Percentiles rank a stretch among this genome's conserved stretches.
These are phyloP conservation scores for Lepidostoma basale DNA, from an alignment of 1,140 invertebrate species.

Conservation along the genomic window DNA sequence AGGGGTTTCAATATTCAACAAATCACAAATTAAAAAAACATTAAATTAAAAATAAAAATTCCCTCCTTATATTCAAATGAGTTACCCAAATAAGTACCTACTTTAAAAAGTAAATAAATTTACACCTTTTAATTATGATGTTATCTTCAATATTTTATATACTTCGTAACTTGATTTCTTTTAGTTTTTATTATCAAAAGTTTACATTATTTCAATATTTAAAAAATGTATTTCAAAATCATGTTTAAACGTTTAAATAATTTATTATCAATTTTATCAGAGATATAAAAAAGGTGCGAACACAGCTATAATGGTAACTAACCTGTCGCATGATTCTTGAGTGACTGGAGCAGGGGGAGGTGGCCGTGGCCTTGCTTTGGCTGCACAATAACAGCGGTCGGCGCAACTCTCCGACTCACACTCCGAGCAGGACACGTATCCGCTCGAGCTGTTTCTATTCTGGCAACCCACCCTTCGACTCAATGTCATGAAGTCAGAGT, in stretches of 20 bases:
- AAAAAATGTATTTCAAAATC: background rate
- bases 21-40: too few relatives aligned
- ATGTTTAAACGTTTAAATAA: background rate
- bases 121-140: too few relatives aligned
- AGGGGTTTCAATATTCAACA: too few relatives aligned
- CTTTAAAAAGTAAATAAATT: too few relatives aligned
- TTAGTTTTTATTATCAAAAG: too few relatives aligned
- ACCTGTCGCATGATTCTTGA: slow-evolving; percentile 42
- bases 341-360: slow-evolving; percentile 45
- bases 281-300: background rate
- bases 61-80: too few relatives aligned
- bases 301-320: background rate
- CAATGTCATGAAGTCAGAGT: slow-evolving; percentile 68
- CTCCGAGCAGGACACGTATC: slow-evolving; percentile 85
- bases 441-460: slow-evolving; percentile 72
- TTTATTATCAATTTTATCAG: background rate
- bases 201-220: too few relatives aligned
- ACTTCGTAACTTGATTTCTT: too few relatives aligned
- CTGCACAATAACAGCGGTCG: slow-evolving; percentile 74
- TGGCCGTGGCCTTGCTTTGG: slow-evolving; percentile 34
- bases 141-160: too few relatives aligned
- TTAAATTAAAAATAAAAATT: too few relatives aligned
- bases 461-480: slow-evolving; percentile 62
- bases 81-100: too few relatives aligned
- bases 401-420: slow-evolving; percentile 84